Percentiles rank a stretch among this genome's conserved stretches.
Conservation (phyloP, 2,888 invertebrate species). For the Tiliacea aurago region DNA sequence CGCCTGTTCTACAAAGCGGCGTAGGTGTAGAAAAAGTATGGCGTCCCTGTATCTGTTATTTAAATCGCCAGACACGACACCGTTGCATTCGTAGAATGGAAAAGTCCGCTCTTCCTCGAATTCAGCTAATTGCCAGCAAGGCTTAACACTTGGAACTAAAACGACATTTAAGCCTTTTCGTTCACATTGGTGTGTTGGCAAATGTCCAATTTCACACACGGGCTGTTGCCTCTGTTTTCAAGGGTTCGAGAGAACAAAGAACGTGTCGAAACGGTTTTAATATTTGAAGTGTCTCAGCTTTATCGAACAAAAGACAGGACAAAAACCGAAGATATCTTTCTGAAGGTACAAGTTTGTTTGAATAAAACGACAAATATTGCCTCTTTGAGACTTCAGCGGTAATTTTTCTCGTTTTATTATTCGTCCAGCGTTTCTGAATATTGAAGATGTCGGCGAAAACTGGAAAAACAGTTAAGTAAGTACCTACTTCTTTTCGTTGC, state of each 20-base stretch:
- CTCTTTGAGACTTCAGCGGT: constrained; percentile 1
- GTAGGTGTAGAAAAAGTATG: background rate
- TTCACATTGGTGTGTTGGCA: constrained; percentile 60
- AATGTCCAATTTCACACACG: constrained; percentile 72
- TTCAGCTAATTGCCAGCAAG: constrained; percentile 63
- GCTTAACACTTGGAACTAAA: constrained; percentile 53
- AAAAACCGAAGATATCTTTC: constrained; percentile 38
- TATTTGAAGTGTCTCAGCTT: constrained; percentile 56
- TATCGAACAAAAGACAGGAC: constrained; percentile 46
- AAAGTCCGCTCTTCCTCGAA: constrained; percentile 58
- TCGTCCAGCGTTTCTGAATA: background rate
- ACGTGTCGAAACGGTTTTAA: constrained; percentile 65
- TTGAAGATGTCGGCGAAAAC: background rate
- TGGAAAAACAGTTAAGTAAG: background rate
- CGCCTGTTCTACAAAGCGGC: constrained; percentile 3
- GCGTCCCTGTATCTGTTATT: constrained; percentile 39
- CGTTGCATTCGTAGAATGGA: constrained; percentile 57
- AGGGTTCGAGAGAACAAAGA: constrained; percentile 76
- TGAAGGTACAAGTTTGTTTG: constrained; percentile 21
- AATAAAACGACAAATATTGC: constrained; percentile 23
- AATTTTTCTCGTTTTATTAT: constrained; percentile 32
- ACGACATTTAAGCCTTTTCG: constrained; percentile 61
- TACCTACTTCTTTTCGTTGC: background rate
- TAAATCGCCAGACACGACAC: constrained; percentile 31
- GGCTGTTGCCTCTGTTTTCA: constrained; percentile 73